Conservation (phyloP, 2,797 vertebrate genomes). For the Apogon hyalosoma region DNA sequence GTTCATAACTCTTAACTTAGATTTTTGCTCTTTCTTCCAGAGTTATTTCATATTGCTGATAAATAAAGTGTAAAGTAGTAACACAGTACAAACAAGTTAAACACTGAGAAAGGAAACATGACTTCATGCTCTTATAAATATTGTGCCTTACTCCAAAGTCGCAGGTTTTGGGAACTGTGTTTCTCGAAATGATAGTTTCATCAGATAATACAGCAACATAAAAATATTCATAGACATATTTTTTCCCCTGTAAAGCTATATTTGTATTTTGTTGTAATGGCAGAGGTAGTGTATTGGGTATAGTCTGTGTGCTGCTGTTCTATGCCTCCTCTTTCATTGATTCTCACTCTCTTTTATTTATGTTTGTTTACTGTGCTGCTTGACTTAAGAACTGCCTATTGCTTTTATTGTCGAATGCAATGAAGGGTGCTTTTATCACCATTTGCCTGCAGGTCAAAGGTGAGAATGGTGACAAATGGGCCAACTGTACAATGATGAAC, state of each 20-base stretch:
- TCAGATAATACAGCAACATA: neutral
- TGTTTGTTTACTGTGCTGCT: constrained; percentile 79
- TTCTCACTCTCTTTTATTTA: constrained; percentile 81
- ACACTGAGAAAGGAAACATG: neutral
- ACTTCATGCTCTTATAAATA: neutral
- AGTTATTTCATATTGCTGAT: too few relatives aligned
- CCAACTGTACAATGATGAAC: constrained; percentile 77
- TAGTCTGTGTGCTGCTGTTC: constrained; percentile 56
- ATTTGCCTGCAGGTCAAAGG: constrained; percentile 84
- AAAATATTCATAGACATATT: constrained; percentile 17
- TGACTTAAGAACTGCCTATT: constrained; percentile 81
- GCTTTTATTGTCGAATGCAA: constrained; percentile 83
- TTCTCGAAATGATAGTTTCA: constrained; percentile 10
- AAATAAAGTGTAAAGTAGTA: too few relatives aligned
- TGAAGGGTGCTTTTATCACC: constrained; percentile 87
- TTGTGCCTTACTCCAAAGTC: neutral
- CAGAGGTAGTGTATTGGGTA: constrained; percentile 43
- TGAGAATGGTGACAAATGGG: constrained; percentile 84
- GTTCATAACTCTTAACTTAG: too few relatives aligned
- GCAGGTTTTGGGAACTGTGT: neutral
- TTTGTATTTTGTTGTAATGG: constrained; percentile 25
- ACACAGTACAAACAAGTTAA: too few relatives aligned
- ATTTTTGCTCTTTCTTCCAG: too few relatives aligned
- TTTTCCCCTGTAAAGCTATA: constrained; percentile 21
- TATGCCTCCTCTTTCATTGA: constrained; percentile 75